Evolutionary conservation across 2,797 vertebrate genomes (phyloP).

Genomic region (Pelodytes ibericus): DNA sequence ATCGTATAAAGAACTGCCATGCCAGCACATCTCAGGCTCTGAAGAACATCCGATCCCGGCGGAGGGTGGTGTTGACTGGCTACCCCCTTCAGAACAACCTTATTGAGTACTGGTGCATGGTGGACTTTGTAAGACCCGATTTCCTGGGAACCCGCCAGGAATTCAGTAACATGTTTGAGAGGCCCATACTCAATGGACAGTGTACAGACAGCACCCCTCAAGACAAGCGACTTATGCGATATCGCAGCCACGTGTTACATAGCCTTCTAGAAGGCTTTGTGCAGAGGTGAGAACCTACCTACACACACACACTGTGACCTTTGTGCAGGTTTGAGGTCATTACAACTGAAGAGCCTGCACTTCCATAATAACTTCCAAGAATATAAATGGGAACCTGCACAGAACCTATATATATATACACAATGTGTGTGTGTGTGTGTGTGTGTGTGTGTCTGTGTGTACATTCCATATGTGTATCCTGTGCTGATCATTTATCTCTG

Average conservation of each 20-base stretch:
- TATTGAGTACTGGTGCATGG: conserved; percentile 98
- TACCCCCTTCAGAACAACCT: conserved; percentile 98
- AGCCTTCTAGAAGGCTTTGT: conserved; percentile 96
- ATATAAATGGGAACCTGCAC: too few relatives aligned
- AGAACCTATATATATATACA: too few relatives aligned
- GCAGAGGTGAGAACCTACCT: conserved; percentile 82
- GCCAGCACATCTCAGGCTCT: conserved; percentile 97
- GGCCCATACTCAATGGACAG: conserved; percentile 95
- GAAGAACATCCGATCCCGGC: conserved; percentile 94
- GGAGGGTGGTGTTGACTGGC: conserved; percentile 91
- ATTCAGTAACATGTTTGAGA: conserved; percentile 98
- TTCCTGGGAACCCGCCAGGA: conserved; percentile 94
- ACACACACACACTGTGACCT: background rate
- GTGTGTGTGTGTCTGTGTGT: too few relatives aligned
- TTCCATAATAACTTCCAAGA: too few relatives aligned
- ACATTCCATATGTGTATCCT: too few relatives aligned
- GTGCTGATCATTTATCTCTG: background rate
- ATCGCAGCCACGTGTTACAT: conserved; percentile 94
- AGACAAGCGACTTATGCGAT: conserved; percentile 92
- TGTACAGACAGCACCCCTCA: conserved; percentile 95
- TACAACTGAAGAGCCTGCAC: too few relatives aligned
- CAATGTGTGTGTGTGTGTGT: too few relatives aligned
- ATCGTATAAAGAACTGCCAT: conserved; percentile 98
- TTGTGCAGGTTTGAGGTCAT: background rate
- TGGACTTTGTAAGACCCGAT: conserved; percentile 96